Evolutionary conservation across 2,888 invertebrate species (phyloP), one percentile per base, ranked within the genome.

Genomic region (Dryobotodes eremita): DNA sequence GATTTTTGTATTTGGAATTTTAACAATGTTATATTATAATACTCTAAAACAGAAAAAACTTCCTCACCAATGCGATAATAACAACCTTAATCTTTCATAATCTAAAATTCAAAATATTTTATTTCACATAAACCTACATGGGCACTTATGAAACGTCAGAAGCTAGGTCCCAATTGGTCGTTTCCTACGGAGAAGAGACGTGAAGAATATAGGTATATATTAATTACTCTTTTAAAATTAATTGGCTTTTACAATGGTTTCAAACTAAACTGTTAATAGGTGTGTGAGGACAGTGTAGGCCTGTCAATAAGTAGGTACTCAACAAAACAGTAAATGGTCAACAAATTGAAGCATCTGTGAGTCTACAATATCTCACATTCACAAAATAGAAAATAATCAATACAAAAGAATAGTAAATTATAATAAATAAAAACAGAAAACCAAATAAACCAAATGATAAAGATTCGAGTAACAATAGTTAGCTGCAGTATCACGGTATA

Each of bases 391-490:
- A n/a, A 46, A 26, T 2, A 8, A 26, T 59, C 7, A 2, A 15
- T 26, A 17, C 26, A 26, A 6, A 59, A 42, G 26, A 2, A 62
- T 31, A 2, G 2, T 31, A 5, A 31, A 6, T 10, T 31, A 31
- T 36, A 65, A 46, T 66, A 46, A 46, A 66, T 26, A 20, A 48
- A 68, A 69, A 0, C 31, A 50, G 4, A 7, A 20, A 68, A 13
- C 15, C 8, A 15, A 13, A 3, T 10, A 31, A 55, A 36, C n/a
- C 10, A 11, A 17, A 57, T 17, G 23, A 36, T 17, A 36, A 48
- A 48, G n/a, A 36, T 68, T 82, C 82, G 80, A 84, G 84, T 79
- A 78, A 31, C 80, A 57, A 50, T 36, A 71, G 85, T 86, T 46
- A 86, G 61, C 11, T 11, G 0, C 64, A 55, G 55, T 57, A 71